Conservation (phyloP, 2,888 invertebrate genomes). For the Resseliella maxima region DNA sequence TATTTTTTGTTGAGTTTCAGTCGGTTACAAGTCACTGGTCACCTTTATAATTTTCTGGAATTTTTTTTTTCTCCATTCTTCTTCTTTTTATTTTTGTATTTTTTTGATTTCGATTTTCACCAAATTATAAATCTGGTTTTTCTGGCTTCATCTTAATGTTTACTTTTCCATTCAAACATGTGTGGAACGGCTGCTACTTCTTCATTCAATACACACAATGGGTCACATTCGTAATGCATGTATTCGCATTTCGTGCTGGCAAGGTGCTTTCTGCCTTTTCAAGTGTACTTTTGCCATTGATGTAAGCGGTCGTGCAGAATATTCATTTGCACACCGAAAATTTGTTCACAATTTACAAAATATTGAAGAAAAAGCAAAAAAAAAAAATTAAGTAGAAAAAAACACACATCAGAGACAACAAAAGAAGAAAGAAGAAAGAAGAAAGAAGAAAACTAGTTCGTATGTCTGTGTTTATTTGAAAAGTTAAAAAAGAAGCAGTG, state of each 20-base stretch:
- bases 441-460: conserved; percentile 44
- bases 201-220: conserved; percentile 8
- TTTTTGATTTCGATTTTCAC: conserved; percentile 52
- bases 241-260: conserved; percentile 1
- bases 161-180: conserved; percentile 18
- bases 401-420: not conserved
- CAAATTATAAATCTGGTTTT: conserved; percentile 53
- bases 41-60: conserved; percentile 34
- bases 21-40: conserved; percentile 32
- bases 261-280: conserved; percentile 40
- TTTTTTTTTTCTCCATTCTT: not conserved
- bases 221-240: conserved; percentile 30
- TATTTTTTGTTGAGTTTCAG: not conserved
- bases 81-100: not conserved
- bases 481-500: not conserved
- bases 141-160: not conserved
- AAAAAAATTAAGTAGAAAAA: not conserved
- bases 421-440: not conserved
- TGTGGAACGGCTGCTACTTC: not conserved
- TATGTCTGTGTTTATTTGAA: conserved; percentile 22
- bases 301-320: conserved; percentile 5
- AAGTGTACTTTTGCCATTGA: not conserved
- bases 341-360: not conserved
- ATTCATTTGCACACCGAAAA: conserved; percentile 10
- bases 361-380: not conserved